Percentiles rank a stretch among this genome's conserved stretches.
phyloP scores from a whole-genome alignment of 2,797 vertebrate genomes.

The Poecile montanus region DNA sequence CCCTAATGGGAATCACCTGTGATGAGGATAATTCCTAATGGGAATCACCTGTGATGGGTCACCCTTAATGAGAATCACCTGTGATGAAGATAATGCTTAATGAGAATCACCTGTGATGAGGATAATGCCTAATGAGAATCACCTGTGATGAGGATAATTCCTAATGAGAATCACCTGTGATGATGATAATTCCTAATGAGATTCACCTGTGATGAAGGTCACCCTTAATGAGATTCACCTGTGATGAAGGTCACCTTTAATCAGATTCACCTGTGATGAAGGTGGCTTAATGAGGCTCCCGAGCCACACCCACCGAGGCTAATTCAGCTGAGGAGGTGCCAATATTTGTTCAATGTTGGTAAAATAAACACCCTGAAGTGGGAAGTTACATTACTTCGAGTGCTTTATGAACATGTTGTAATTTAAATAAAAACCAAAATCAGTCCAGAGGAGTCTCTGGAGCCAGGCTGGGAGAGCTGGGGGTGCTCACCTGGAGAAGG shows the following conservation, averaged over 20 bases:
- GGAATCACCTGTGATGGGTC: too few species aligned
- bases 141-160: too few species aligned
- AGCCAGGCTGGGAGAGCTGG: background rate
- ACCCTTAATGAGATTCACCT: background rate
- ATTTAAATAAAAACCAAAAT: background rate
- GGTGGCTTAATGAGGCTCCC: background rate
- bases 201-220: background rate
- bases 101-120: background rate
- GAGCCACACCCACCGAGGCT: background rate
- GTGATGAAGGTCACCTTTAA: background rate
- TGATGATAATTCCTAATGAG: background rate
- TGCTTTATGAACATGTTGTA: accelerated
- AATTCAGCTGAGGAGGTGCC: background rate
- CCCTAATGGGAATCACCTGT: too few species aligned
- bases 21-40: too few species aligned
- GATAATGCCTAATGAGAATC: background rate
- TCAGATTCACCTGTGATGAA: background rate
- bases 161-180: background rate
- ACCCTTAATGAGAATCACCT: too few species aligned
- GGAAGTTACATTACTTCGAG: too few species aligned
- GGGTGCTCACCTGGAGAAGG: background rate
- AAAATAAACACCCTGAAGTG: background rate
- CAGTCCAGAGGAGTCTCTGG: background rate
- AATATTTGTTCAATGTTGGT: background rate
- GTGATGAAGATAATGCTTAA: too few species aligned